Evolutionary conservation across 1,140 invertebrate genomes (phyloP).

Genomic region (Vanessa tameamea): DNA sequence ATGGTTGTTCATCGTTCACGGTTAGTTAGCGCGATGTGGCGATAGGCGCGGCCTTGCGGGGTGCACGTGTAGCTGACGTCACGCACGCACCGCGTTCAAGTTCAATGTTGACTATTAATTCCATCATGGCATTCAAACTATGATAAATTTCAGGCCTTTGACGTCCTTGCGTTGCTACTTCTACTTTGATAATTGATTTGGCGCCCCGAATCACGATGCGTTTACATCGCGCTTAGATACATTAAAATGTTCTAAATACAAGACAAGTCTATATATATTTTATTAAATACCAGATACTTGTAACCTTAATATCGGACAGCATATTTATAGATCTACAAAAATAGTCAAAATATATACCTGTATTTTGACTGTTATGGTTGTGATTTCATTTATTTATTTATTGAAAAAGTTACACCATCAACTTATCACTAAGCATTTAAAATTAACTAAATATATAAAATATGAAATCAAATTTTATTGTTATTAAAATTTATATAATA

Average conservation of each 20-base stretch:
- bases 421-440: too few relatives aligned
- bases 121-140: slow-evolving; percentile 48
- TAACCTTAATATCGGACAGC: too few relatives aligned
- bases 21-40: slow-evolving; percentile 48
- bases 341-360: too few relatives aligned
- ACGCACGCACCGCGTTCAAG: slow-evolving; percentile 71
- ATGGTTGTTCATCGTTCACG: slow-evolving; percentile 39
- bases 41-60: slow-evolving; percentile 63
- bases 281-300: too few relatives aligned
- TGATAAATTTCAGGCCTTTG: slow-evolving; percentile 5
- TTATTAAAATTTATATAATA: too few relatives aligned
- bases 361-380: not conserved
- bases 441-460: too few relatives aligned
- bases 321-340: too few relatives aligned
- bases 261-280: not conserved
- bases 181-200: slow-evolving; percentile 6
- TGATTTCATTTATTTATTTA: too few relatives aligned
- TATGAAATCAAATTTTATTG: too few relatives aligned
- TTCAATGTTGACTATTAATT: slow-evolving; percentile 77
- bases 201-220: not conserved
- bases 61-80: slow-evolving; percentile 66
- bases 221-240: not conserved
- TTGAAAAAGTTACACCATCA: too few relatives aligned
- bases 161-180: not conserved
- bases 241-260: not conserved